Conservation (phyloP, 2,888 invertebrate species). For the Acanthacorydalis orientalis region DNA sequence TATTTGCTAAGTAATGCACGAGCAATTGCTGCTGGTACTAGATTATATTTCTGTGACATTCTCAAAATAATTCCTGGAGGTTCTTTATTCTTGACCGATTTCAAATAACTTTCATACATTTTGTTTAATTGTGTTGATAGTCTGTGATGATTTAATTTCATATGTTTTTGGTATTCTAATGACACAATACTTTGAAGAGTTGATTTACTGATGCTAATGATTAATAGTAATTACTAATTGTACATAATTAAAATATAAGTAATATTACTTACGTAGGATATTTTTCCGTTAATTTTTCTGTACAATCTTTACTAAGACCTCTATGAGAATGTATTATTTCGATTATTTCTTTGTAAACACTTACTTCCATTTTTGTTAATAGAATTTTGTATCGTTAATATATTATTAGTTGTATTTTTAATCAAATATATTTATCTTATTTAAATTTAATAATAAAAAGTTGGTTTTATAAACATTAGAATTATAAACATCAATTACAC, state of each 20-base stretch:
- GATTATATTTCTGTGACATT: slow-evolving; percentile 32
- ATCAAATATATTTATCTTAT: no score
- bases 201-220: slow-evolving; percentile 34
- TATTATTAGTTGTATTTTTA: no score
- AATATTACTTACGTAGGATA: slow-evolving; percentile 32
- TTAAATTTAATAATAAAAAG: no score
- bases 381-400: no score
- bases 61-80: slow-evolving; percentile 41
- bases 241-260: slow-evolving; percentile 4
- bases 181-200: slow-evolving; percentile 56
- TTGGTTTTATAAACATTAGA: no score
- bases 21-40: slow-evolving; percentile 41
- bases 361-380: slow-evolving; percentile 11
- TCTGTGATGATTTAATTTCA: slow-evolving; percentile 43
- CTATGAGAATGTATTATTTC: slow-evolving; percentile 35
- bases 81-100: slow-evolving; percentile 24
- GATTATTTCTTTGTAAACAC: slow-evolving; percentile 32
- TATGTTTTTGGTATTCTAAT: slow-evolving; percentile 42
- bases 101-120: slow-evolving; percentile 29
- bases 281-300: slow-evolving; percentile 35
- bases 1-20: slow-evolving; percentile 37
- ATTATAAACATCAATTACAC: no score
- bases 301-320: slow-evolving; percentile 41
- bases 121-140: slow-evolving; percentile 34
- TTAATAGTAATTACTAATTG: slow-evolving; percentile 11